phyloP scores from a whole-genome alignment of 2,888 invertebrate genomes.

The Graphium colonna region DNA sequence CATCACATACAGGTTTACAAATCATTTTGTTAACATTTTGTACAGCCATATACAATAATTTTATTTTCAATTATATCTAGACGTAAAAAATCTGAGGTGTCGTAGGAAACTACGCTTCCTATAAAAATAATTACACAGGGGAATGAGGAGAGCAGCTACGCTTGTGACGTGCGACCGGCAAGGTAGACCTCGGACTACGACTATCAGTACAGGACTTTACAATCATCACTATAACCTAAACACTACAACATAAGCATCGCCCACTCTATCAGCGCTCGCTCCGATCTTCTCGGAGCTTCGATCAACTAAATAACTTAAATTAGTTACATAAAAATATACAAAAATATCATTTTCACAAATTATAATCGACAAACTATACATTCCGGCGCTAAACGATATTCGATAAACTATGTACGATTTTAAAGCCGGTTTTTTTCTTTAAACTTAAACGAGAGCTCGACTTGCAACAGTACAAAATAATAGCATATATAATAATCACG shows the following conservation, averaged over 20 bases:
- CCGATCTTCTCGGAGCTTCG: constrained; percentile 51
- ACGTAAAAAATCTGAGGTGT: constrained; percentile 79
- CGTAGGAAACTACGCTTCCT: constrained; percentile 79
- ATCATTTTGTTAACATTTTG: constrained; percentile 77
- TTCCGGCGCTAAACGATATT: constrained; percentile 73
- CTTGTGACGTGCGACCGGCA: constrained; percentile 74
- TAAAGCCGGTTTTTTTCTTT: constrained; percentile 58
- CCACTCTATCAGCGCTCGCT: constrained; percentile 52
- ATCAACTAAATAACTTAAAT: constrained; percentile 73
- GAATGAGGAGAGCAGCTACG: constrained; percentile 77
- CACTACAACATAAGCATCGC: constrained; percentile 61
- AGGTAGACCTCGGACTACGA: constrained; percentile 75
- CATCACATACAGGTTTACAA: constrained; percentile 78
- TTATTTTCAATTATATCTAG: constrained; percentile 80
- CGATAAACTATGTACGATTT: constrained; percentile 75
- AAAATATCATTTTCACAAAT: constrained; percentile 80
- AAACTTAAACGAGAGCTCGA: constrained; percentile 78
- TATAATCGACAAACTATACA: constrained; percentile 76
- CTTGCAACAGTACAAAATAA: constrained; percentile 69
- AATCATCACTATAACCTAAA: constrained; percentile 75
- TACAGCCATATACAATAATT: constrained; percentile 81
- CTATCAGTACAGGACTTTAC: constrained; percentile 78
- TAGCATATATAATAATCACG: constrained; percentile 68
- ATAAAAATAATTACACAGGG: constrained; percentile 77
- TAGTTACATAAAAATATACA: constrained; percentile 78